These are phyloP conservation scores for Macrobrachium rosenbergii DNA, from an alignment of 1,140 invertebrate genomes.

Conservation along the genomic window DNA sequence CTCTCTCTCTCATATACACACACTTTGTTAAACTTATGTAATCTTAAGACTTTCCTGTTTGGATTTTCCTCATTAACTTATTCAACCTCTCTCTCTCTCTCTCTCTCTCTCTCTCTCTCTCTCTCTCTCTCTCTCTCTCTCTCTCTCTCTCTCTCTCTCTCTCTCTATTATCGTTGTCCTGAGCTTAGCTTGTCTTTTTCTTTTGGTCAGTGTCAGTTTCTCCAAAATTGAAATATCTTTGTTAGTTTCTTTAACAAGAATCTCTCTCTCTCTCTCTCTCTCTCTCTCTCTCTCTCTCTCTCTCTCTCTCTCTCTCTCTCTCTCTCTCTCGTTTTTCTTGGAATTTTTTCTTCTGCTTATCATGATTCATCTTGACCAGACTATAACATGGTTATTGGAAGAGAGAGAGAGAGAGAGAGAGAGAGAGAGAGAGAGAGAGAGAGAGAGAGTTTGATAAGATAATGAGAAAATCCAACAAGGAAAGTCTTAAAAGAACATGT, in stretches of 20 bases:
- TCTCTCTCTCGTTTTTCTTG: constrained; percentile 12
- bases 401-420: constrained; percentile 25
- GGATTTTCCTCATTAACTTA: no score
- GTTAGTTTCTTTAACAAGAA: no score
- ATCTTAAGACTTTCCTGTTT: neutral
- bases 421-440: constrained; percentile 16
- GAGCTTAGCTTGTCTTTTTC: neutral
- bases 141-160: constrained; percentile 11
- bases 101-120: neutral
- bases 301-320: constrained; percentile 23
- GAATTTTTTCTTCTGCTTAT: no score
- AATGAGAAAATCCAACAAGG: no score
- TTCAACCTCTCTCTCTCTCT: no score
- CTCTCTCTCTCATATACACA: constrained; percentile 1
- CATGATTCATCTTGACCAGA: neutral
- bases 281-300: constrained; percentile 6
- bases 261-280: constrained; percentile 1
- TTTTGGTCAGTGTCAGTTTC: neutral
- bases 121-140: neutral
- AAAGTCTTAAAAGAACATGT: neutral
- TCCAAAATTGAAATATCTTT: no score
- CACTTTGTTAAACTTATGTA: neutral
- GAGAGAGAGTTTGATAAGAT: neutral
- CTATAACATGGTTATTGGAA: neutral
- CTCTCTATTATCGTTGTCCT: neutral